phyloP scores from a whole-genome alignment of 2,797 vertebrate genomes.

The Gymnoscopelus braueri region DNA sequence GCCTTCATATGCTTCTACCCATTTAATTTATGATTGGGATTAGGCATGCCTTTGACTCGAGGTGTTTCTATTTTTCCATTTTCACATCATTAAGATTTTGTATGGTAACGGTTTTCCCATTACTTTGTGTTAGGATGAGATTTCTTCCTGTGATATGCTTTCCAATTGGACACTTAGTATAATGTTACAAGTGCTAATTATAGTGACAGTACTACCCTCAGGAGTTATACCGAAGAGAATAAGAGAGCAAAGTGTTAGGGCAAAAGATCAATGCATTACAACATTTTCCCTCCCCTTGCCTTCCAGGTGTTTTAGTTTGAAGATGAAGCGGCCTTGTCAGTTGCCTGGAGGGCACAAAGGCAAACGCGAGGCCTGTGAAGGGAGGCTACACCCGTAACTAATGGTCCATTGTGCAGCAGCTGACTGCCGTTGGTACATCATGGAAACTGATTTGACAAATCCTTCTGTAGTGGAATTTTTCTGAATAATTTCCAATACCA shows the following conservation, averaged over 20 bases:
- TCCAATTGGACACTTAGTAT: neutral
- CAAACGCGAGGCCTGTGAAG: neutral
- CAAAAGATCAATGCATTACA: neutral
- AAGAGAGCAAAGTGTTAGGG: neutral
- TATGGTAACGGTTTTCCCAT: too few relatives aligned
- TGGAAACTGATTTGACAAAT: too few relatives aligned
- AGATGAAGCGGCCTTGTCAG: neutral
- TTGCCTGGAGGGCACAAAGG: neutral
- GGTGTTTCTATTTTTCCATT: too few relatives aligned
- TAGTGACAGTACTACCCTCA: neutral
- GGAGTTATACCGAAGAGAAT: neutral
- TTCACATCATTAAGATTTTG: too few relatives aligned
- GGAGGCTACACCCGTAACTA: too few relatives aligned
- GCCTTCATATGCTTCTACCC: too few relatives aligned
- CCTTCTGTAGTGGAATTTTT: too few relatives aligned
- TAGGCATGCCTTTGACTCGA: too few relatives aligned
- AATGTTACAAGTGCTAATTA: neutral
- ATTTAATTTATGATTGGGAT: too few relatives aligned
- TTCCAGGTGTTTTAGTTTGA: neutral
- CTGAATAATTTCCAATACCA: too few relatives aligned
- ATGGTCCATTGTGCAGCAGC: too few relatives aligned
- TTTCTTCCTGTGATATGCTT: neutral
- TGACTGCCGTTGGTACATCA: too few relatives aligned
- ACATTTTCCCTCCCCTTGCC: neutral
- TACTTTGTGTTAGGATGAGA: neutral